These are phyloP conservation scores for Euzetes globulus DNA, from an alignment of 2,888 invertebrate genomes.

Conservation along the genomic window DNA sequence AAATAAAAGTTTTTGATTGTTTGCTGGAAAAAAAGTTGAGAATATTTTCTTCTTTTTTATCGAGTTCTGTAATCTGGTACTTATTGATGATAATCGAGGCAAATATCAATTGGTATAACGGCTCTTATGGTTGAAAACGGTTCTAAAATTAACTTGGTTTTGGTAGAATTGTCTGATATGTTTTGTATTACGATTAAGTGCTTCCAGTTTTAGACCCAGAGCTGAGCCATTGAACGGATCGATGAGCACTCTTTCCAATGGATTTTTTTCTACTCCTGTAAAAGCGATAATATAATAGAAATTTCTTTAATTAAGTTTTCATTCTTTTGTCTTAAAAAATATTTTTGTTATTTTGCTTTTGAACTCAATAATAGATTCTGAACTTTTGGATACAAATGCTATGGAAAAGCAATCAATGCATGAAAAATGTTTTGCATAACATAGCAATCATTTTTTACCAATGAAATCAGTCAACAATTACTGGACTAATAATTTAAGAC, in stretches of 20 bases:
- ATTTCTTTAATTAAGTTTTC: slow-evolving; percentile 16
- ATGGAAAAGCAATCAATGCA: background rate
- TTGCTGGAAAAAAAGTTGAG: too few relatives aligned
- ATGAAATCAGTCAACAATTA: too few relatives aligned
- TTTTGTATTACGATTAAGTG: background rate
- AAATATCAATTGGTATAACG: background rate
- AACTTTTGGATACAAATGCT: background rate
- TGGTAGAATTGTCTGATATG: too few relatives aligned
- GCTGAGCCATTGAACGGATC: background rate
- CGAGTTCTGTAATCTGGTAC: background rate
- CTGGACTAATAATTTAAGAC: too few relatives aligned
- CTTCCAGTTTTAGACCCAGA: background rate
- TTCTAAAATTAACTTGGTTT: background rate
- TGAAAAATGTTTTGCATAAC: slow-evolving; percentile 20
- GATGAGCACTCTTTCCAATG: background rate
- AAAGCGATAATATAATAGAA: slow-evolving; percentile 16
- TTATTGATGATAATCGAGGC: background rate
- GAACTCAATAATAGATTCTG: slow-evolving; percentile 12
- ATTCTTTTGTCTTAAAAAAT: background rate
- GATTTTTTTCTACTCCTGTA: background rate
- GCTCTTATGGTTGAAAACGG: background rate
- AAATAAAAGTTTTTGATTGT: background rate
- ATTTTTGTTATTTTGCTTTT: slow-evolving; percentile 1
- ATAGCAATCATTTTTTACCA: background rate
- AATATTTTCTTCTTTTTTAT: too few relatives aligned